phyloP scores from a whole-genome alignment of 1,140 invertebrate genomes.

The Caerostris extrusa region DNA sequence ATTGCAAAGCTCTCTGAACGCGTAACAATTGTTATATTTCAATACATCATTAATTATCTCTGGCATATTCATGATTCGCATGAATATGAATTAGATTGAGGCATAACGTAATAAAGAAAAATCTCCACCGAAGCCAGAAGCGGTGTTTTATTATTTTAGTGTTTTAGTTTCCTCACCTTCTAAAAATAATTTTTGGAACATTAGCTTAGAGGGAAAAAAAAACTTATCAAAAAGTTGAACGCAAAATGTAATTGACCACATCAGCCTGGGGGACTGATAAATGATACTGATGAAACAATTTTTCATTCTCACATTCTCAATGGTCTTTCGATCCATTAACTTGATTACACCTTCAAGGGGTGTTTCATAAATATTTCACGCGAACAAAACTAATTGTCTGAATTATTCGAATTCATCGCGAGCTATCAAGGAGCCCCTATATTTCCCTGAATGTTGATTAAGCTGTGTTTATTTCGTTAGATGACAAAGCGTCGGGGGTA shows the following conservation, averaged over 20 bases:
- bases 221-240: neutral
- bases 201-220: neutral
- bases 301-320: conserved; percentile 47
- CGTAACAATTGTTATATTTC: too few relatives aligned
- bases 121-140: neutral
- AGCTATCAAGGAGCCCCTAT: neutral
- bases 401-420: conserved; percentile 31
- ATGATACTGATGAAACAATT: conserved; percentile 59
- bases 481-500: neutral
- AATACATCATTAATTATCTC: too few relatives aligned
- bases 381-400: conserved; percentile 27
- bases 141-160: neutral
- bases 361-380: conserved; percentile 54
- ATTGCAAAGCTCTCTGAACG: too few relatives aligned
- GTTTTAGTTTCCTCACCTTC: neutral
- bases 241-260: conserved; percentile 42
- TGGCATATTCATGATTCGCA: too few relatives aligned
- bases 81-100: neutral
- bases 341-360: conserved; percentile 40
- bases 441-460: conserved; percentile 6
- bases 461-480: conserved; percentile 23
- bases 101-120: neutral
- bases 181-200: conserved; percentile 34
- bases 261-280: neutral
- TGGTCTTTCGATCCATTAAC: conserved; percentile 58